phyloP scores from a whole-genome alignment of 2,888 invertebrate species.

The Brachylomia viminalis region DNA sequence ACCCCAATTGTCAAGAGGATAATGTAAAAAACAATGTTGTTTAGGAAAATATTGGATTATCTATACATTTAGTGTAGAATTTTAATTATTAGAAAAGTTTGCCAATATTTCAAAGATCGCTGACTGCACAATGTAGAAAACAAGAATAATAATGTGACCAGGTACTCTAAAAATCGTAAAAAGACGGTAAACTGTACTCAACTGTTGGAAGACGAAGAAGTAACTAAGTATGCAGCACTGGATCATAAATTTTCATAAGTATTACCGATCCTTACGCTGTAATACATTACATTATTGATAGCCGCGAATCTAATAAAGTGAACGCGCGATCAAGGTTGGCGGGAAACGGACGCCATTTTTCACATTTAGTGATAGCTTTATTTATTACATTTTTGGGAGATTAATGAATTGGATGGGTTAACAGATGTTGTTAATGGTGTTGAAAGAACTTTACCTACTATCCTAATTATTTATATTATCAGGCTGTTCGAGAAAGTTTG shows the following conservation, averaged over 20 bases:
- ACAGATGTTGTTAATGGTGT: conserved; percentile 45
- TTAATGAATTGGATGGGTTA: conserved; percentile 51
- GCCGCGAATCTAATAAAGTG: conserved; percentile 49
- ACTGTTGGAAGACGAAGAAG: conserved; percentile 19
- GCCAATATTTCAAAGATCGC: not conserved
- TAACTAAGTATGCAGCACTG: conserved; percentile 9
- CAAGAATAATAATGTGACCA: conserved; percentile 5
- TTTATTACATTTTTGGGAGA: conserved; percentile 48
- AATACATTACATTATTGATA: conserved; percentile 60
- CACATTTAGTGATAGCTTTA: conserved; percentile 44
- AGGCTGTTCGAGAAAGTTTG: not conserved
- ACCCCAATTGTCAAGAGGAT: not conserved
- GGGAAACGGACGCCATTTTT: conserved; percentile 48
- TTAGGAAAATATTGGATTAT: not conserved
- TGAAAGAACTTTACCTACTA: conserved; percentile 22
- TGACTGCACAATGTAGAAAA: conserved; percentile 5
- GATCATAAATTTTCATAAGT: conserved; percentile 42
- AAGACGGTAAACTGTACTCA: conserved; percentile 37
- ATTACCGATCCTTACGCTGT: conserved; percentile 21
- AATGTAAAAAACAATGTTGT: not conserved
- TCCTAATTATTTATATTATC: not conserved
- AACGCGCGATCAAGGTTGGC: conserved; percentile 34
- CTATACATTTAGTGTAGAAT: not conserved
- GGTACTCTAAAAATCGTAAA: conserved; percentile 35
- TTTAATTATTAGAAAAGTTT: not conserved